Percentiles rank a stretch among this genome's conserved stretches.
These are phyloP conservation scores for Criorhina ranunculi DNA, from an alignment of 2,888 invertebrate genomes.

Conservation along the genomic window DNA sequence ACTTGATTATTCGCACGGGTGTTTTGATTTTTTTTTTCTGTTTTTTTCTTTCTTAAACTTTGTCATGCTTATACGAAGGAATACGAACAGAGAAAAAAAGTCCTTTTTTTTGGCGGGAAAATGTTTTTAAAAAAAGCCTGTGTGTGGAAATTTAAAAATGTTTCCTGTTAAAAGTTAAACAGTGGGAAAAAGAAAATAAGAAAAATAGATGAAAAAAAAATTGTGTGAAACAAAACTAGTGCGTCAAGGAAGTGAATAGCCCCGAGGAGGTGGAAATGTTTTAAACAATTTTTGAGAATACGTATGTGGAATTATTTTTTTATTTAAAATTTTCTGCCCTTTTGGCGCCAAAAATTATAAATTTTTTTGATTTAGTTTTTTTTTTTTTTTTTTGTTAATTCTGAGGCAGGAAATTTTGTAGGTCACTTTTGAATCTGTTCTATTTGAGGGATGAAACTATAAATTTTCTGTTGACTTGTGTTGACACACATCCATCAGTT, in stretches of 20 bases:
- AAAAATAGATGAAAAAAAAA: not conserved
- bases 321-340: too few species aligned
- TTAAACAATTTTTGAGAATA: not conserved
- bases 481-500: too few species aligned
- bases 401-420: not conserved
- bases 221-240: not conserved
- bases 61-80: not conserved
- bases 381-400: not conserved
- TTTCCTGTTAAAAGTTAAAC: not conserved
- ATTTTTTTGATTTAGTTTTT: constrained; percentile 1
- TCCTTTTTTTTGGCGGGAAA: constrained; percentile 49
- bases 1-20: not conserved
- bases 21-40: not conserved
- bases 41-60: not conserved
- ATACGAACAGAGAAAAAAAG: not conserved
- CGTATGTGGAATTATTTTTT: constrained; percentile 35
- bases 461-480: not conserved
- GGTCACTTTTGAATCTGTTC: too few species aligned
- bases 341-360: constrained; percentile 29
- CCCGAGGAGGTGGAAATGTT: not conserved
- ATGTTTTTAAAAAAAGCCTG: not conserved
- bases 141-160: not conserved
- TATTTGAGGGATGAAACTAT: not conserved
- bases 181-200: not conserved
- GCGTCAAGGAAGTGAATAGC: too few species aligned